Evolutionary conservation across 1,140 invertebrate genomes (phyloP).

Genomic region (Drosophila saltans): DNA sequence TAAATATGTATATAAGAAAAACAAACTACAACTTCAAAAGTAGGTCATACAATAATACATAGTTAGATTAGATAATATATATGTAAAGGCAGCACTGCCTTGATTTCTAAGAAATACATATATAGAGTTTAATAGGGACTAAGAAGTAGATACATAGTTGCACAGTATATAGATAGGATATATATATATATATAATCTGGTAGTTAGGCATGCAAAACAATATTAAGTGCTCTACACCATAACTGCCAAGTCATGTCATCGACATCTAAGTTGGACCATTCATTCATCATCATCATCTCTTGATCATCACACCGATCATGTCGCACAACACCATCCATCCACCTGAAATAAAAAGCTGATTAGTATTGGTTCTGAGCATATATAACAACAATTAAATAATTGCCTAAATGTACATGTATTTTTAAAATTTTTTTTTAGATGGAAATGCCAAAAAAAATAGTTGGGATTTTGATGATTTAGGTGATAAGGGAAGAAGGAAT

Average conservation of each 20-base stretch:
- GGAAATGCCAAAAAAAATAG: background rate
- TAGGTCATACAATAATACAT: slow-evolving; percentile 19
- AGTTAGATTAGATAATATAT: slow-evolving; percentile 17
- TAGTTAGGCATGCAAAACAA: slow-evolving; percentile 81
- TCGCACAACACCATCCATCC: slow-evolving; percentile 47
- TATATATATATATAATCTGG: slow-evolving; percentile 47
- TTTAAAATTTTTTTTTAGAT: background rate
- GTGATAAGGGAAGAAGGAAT: background rate
- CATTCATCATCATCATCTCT: slow-evolving; percentile 45
- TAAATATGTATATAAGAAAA: slow-evolving; percentile 7
- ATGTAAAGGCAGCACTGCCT: slow-evolving; percentile 11
- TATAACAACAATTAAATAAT: background rate
- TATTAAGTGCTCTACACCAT: slow-evolving; percentile 71
- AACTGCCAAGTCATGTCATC: slow-evolving; percentile 48
- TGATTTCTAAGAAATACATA: slow-evolving; percentile 15
- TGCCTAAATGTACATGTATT: slow-evolving; percentile 19
- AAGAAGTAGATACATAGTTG: slow-evolving; percentile 52
- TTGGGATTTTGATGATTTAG: background rate
- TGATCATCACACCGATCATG: slow-evolving; percentile 42
- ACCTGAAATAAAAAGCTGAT: slow-evolving; percentile 82
- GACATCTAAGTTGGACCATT: slow-evolving; percentile 42
- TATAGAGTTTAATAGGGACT: slow-evolving; percentile 37
- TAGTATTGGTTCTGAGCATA: slow-evolving; percentile 67
- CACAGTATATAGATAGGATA: slow-evolving; percentile 44
- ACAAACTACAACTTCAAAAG: slow-evolving; percentile 19